Percentiles rank a stretch among this genome's conserved stretches.
Conservation (phyloP, 2,888 invertebrate genomes). For the Nesidiocoris tenuis region DNA sequence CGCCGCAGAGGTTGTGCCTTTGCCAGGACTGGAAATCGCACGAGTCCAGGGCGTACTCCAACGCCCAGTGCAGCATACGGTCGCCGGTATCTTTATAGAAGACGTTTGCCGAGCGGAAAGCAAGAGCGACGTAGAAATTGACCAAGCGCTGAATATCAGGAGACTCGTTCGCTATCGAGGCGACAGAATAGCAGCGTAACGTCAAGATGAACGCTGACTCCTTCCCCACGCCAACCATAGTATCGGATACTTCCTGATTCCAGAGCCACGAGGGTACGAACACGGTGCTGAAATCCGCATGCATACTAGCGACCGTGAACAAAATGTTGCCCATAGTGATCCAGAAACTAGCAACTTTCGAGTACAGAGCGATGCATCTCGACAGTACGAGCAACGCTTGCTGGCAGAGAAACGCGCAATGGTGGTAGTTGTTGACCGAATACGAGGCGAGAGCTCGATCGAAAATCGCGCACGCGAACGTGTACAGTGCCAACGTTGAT, state of each 20-base stretch:
- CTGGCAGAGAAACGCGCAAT: conserved; percentile 35
- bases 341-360: conserved; percentile 19
- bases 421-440: conserved; percentile 30
- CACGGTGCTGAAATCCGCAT: conserved; percentile 1
- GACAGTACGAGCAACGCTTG: conserved; percentile 17
- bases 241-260: not conserved
- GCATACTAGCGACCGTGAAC: conserved; percentile 23
- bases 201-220: conserved; percentile 16
- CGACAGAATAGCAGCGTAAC: conserved; percentile 25
- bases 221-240: conserved; percentile 20
- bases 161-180: conserved; percentile 4
- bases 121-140: conserved; percentile 10
- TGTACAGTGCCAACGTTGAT: conserved; percentile 18
- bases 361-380: conserved; percentile 29
- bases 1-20: conserved; percentile 32
- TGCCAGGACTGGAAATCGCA: conserved; percentile 32
- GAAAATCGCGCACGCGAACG: conserved; percentile 16
- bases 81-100: conserved; percentile 35
- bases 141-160: conserved; percentile 4
- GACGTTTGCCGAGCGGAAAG: conserved; percentile 14
- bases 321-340: conserved; percentile 26
- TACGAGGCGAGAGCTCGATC: conserved; percentile 25
- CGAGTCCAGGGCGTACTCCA: conserved; percentile 23
- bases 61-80: conserved; percentile 31
- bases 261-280: conserved; percentile 29